These are phyloP conservation scores for Lepidochitona cinerea DNA, from an alignment of 2,888 invertebrate species.

Conservation along the genomic window DNA sequence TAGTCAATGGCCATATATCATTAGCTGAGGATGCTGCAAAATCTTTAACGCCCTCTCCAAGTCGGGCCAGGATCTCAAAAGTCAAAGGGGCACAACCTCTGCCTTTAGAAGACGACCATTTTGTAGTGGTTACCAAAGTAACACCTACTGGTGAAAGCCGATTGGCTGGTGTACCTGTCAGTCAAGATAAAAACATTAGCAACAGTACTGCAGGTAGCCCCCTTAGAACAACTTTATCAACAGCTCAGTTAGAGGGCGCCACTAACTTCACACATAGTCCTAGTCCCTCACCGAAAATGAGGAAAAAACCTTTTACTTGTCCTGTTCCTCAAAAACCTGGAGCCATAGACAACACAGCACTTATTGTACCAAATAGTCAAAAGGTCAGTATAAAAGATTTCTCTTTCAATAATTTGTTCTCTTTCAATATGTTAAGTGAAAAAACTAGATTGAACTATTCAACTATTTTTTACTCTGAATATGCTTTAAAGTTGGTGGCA, in stretches of 20 bases:
- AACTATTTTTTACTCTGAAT: no score
- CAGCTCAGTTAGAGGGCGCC: background rate
- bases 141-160: conserved; percentile 9
- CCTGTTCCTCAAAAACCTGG: conserved; percentile 74
- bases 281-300: conserved; percentile 55
- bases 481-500: no score
- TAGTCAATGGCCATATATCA: background rate
- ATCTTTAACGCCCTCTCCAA: background rate
- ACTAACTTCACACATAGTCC: conserved; percentile 37
- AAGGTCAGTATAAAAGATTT: conserved; percentile 72
- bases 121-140: conserved; percentile 46
- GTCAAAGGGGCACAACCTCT: conserved; percentile 25
- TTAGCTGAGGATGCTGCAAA: background rate
- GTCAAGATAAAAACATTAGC: background rate
- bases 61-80: conserved; percentile 24
- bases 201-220: background rate
- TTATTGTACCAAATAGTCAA: conserved; percentile 78
- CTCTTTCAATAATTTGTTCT: no score
- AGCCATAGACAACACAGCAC: conserved; percentile 82
- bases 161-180: background rate
- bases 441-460: no score
- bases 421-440: no score
- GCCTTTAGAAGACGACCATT: conserved; percentile 57
- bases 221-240: background rate
- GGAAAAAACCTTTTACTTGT: conserved; percentile 33